phyloP scores from a whole-genome alignment of 2,888 invertebrate genomes.

The Hyposoter dolosus region DNA sequence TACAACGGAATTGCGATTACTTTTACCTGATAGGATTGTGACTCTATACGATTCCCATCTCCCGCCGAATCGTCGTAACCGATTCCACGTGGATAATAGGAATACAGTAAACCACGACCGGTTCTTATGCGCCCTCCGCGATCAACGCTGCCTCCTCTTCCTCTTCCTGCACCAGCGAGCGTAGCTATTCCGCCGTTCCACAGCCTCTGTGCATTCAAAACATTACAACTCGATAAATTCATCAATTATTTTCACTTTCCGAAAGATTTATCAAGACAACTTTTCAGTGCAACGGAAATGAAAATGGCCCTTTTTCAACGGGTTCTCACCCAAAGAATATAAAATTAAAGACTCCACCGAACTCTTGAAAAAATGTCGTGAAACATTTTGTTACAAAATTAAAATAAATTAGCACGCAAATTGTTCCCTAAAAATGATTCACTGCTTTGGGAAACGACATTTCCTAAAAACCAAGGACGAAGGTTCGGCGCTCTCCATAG shows the following conservation, averaged over 20 bases:
- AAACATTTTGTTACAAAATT: too few relatives aligned
- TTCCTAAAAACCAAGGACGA: too few relatives aligned
- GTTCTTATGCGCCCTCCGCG: constrained; percentile 83
- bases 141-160: constrained; percentile 84
- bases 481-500: too few relatives aligned
- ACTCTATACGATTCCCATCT: constrained; percentile 81
- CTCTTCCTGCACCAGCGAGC: constrained; percentile 82
- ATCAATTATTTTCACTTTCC: neutral
- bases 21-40: constrained; percentile 81
- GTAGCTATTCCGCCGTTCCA: constrained; percentile 87
- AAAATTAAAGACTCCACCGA: too few relatives aligned
- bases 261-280: too few relatives aligned
- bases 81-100: constrained; percentile 84
- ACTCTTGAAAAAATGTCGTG: too few relatives aligned
- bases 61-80: constrained; percentile 85
- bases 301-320: too few relatives aligned
- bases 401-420: too few relatives aligned
- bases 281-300: too few relatives aligned
- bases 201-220: constrained; percentile 85
- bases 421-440: too few relatives aligned
- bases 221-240: constrained; percentile 18
- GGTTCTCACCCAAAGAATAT: too few relatives aligned
- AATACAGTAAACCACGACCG: constrained; percentile 84
- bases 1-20: neutral
- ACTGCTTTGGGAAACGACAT: too few relatives aligned